These are phyloP conservation scores for Pelodiscus sinensis DNA, from an alignment of 2,113 vertebrate species.

Conservation along the genomic window DNA sequence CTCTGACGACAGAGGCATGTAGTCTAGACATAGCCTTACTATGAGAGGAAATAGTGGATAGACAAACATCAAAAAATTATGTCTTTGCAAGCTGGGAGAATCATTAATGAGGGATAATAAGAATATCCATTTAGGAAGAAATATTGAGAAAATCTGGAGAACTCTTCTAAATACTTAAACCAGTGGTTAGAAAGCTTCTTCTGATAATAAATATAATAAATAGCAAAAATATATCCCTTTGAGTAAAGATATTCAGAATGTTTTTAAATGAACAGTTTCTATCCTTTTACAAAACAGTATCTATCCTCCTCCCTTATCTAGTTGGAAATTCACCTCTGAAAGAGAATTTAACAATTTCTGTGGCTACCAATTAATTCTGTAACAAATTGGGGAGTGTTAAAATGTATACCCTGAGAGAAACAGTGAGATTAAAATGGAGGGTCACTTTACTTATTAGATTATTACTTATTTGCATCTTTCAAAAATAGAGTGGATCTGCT, in stretches of 20 bases:
- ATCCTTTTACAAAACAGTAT: background rate
- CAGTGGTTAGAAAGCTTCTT: background rate
- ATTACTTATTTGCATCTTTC: background rate
- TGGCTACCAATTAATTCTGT: background rate
- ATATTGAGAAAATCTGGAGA: background rate
- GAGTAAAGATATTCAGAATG: background rate
- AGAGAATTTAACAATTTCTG: background rate
- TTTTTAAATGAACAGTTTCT: background rate
- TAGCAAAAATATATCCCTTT: background rate
- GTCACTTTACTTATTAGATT: rapidly evolving
- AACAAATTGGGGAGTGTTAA: background rate
- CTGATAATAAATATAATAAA: too few species aligned
- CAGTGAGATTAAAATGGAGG: background rate
- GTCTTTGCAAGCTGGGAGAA: background rate
- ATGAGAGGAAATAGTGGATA: constrained; percentile 1
- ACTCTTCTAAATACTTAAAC: background rate
- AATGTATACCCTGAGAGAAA: background rate
- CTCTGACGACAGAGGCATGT: too few species aligned
- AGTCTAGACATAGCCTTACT: too few species aligned
- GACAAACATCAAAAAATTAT: background rate
- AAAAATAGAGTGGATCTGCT: background rate
- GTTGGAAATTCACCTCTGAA: background rate
- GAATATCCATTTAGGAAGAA: background rate
- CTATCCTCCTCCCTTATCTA: background rate
- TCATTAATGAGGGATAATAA: background rate